A percentile compares a stretch with the other conserved stretches of the same genome.
These are phyloP conservation scores for Plagiodera versicolora DNA, from an alignment of 2,888 invertebrate genomes.

Conservation along the genomic window DNA sequence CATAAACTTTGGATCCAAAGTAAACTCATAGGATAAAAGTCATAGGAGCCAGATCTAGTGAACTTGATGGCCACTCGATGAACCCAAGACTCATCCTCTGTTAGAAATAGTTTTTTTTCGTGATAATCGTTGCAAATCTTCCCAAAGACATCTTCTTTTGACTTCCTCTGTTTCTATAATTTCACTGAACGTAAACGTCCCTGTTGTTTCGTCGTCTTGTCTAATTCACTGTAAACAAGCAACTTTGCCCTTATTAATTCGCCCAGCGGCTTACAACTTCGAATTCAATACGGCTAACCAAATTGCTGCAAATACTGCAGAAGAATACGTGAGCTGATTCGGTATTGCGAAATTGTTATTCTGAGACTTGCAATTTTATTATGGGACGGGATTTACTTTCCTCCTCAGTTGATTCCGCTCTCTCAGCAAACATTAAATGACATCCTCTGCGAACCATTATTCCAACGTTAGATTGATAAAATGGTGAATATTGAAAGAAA, in stretches of 20 bases:
- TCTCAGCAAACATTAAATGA: no score
- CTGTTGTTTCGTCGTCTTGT: background rate
- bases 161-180: background rate
- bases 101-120: no score
- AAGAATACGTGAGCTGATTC: background rate
- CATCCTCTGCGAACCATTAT: no score
- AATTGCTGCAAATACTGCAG: background rate
- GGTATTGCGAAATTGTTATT: background rate
- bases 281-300: background rate
- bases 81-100: no score
- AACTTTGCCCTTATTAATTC: background rate
- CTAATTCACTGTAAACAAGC: background rate
- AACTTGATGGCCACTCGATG: no score
- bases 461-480: no score
- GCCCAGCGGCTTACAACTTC: background rate
- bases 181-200: background rate
- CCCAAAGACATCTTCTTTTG: no score
- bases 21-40: no score
- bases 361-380: background rate
- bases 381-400: background rate
- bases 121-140: no score
- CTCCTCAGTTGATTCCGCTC: background rate
- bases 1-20: no score
- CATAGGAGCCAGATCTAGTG: no score
- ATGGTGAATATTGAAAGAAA: no score